Evolutionary conservation across 2,797 vertebrate species (phyloP).

Genomic region (Anguilla anguilla): DNA sequence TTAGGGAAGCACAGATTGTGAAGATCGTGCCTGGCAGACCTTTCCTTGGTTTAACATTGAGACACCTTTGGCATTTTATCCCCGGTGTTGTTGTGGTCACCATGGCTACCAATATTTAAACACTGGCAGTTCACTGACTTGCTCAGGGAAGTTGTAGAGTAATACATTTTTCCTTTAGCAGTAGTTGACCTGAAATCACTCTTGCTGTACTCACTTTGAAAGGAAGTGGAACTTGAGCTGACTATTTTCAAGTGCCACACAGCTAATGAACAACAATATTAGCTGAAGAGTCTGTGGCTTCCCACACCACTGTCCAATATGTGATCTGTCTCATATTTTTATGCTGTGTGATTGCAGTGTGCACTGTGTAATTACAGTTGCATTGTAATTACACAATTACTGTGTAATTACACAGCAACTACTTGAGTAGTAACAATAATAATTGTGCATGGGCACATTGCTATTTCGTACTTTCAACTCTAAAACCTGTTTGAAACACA

Average conservation of each 20-base stretch:
- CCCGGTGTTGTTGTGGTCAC: constrained; percentile 77
- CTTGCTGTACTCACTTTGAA: constrained; percentile 29
- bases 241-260: constrained; percentile 68
- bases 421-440: no score
- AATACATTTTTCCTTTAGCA: constrained; percentile 41
- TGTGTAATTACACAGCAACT: no score
- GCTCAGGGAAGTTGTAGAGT: constrained; percentile 32
- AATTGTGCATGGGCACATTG: no score
- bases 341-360: constrained; percentile 23
- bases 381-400: no score
- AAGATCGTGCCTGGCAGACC: constrained; percentile 65
- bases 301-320: constrained; percentile 36
- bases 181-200: constrained; percentile 27
- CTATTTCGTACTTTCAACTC: no score
- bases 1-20: constrained; percentile 70
- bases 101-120: constrained; percentile 84
- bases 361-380: no score
- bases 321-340: constrained; percentile 58
- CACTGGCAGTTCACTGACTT: constrained; percentile 63
- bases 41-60: constrained; percentile 75
- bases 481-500: no score
- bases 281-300: constrained; percentile 60
- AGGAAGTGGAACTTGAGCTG: constrained; percentile 30
- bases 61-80: constrained; percentile 76
- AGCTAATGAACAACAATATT: constrained; percentile 67